phyloP scores from a whole-genome alignment of 2,113 vertebrate genomes.

The Ardeotis arabs region DNA sequence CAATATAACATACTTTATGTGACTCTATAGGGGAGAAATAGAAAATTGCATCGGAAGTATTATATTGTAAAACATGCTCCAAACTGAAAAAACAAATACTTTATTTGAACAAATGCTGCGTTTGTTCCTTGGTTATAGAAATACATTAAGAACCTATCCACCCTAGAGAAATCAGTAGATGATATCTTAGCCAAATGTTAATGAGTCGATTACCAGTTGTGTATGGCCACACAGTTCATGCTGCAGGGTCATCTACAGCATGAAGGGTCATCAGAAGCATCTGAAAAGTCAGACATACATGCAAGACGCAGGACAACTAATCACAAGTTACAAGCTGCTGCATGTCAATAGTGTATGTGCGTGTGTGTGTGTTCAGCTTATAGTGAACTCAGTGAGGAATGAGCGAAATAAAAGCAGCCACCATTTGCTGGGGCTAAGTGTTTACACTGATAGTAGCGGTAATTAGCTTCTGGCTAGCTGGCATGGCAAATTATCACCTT shows the following conservation, averaged over 20 bases:
- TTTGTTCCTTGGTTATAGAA: not conserved
- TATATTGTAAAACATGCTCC: not conserved
- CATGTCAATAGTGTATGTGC: not conserved
- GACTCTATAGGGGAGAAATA: not conserved
- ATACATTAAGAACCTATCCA: not conserved
- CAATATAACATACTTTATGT: not conserved
- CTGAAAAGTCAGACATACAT: not conserved
- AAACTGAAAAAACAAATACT: not conserved
- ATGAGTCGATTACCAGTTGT: accelerated
- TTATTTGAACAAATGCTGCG: not conserved
- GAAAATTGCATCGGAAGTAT: not conserved
- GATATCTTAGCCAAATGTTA: not conserved
- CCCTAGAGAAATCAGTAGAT: not conserved
- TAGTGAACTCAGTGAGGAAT: not conserved
- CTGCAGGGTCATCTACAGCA: not conserved
- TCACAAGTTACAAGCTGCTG: not conserved
- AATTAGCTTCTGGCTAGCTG: not conserved
- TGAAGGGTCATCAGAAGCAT: accelerated
- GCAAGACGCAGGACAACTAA: not conserved
- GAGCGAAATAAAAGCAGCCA: not conserved
- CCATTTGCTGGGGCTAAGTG: not conserved
- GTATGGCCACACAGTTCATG: not conserved
- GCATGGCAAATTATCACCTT: not conserved
- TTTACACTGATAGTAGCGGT: not conserved
- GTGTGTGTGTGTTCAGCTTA: not conserved